phyloP scores from a whole-genome alignment of 2,113 vertebrate genomes.

The Hippolais icterina region DNA sequence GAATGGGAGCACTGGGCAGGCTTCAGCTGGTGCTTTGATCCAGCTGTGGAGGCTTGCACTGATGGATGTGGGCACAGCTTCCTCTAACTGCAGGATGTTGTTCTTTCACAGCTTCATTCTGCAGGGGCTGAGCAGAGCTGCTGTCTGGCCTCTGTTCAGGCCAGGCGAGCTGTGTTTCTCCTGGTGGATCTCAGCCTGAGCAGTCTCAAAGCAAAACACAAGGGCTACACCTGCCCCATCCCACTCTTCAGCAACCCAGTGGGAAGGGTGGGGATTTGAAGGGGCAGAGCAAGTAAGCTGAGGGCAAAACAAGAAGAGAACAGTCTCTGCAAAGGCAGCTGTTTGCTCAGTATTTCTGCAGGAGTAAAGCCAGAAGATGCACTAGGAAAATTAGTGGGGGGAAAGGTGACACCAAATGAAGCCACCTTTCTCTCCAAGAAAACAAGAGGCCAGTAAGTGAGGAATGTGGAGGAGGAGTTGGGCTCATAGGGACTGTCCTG shows the following conservation, averaged over 20 bases:
- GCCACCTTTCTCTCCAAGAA: neutral
- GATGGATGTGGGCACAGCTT: neutral
- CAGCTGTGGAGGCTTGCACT: neutral
- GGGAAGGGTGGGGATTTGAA: neutral
- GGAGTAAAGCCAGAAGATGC: neutral
- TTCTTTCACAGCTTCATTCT: neutral
- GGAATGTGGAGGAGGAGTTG: neutral
- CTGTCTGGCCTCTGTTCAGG: neutral
- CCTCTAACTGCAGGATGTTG: neutral
- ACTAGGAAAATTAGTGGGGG: neutral
- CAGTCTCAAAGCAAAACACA: neutral
- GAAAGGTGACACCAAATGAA: neutral
- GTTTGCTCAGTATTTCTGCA: neutral
- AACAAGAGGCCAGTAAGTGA: neutral
- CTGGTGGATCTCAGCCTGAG: neutral
- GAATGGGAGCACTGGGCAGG: neutral
- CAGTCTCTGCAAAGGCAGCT: neutral
- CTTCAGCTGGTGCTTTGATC: conserved; percentile 18
- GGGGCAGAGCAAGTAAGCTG: neutral
- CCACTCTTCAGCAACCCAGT: neutral
- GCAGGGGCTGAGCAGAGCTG: neutral
- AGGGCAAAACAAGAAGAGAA: neutral
- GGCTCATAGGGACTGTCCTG: neutral
- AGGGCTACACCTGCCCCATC: neutral
- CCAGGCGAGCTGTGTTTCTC: neutral